phyloP scores from a whole-genome alignment of 2,113 vertebrate genomes.

The Salvelinus namaycush region DNA sequence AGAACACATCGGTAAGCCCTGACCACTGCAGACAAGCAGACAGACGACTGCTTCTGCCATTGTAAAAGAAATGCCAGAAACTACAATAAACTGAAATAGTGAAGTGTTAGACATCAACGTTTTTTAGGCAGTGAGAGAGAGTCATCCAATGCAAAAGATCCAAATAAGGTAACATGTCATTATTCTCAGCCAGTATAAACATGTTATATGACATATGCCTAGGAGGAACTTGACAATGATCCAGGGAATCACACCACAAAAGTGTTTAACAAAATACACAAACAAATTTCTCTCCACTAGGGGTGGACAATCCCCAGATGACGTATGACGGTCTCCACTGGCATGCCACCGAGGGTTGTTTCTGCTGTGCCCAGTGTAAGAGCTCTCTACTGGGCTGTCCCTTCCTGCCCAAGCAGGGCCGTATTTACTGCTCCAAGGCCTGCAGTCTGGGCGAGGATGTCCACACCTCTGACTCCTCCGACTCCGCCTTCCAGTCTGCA shows the following conservation, averaged over 20 bases:
- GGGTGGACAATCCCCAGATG: slow-evolving; percentile 98
- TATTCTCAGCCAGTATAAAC: neutral
- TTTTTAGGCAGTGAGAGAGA: too few species aligned
- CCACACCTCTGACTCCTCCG: slow-evolving; percentile 93
- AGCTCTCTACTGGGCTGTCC: slow-evolving; percentile 90
- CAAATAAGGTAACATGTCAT: neutral
- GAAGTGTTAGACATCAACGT: too few species aligned
- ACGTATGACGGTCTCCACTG: slow-evolving; percentile 96
- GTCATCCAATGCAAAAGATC: too few species aligned
- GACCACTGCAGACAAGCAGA: neutral
- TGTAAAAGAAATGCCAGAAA: too few species aligned
- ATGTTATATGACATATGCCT: neutral
- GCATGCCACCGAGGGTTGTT: slow-evolving; percentile 94
- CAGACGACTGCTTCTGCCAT: neutral
- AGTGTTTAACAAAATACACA: neutral
- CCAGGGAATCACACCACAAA: neutral
- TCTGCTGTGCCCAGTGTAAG: slow-evolving; percentile 94
- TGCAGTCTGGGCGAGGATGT: slow-evolving; percentile 93
- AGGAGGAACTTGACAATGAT: neutral
- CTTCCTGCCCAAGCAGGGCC: slow-evolving; percentile 94
- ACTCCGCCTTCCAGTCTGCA: slow-evolving; percentile 94
- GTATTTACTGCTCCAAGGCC: slow-evolving; percentile 94
- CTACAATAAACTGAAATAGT: too few species aligned
- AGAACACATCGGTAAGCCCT: slow-evolving; percentile 88
- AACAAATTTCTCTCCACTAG: slow-evolving; percentile 62